Percentiles rank a stretch among this genome's conserved stretches.
phyloP scores from a whole-genome alignment of 2,797 vertebrate genomes.

The Numenius phaeopus region DNA sequence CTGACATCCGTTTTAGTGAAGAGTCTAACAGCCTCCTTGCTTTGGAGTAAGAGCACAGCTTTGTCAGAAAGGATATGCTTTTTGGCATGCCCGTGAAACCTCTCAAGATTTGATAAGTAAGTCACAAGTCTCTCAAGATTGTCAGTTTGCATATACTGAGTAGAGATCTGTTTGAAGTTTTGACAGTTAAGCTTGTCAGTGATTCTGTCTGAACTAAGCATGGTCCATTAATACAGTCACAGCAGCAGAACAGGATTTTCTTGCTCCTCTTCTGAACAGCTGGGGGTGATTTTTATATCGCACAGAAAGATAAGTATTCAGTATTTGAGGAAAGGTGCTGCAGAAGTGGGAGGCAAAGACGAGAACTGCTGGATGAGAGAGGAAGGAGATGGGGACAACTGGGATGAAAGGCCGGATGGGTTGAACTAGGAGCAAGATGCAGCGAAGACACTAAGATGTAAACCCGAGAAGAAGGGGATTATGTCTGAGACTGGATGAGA shows the following conservation, averaged over 20 bases:
- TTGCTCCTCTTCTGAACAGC: not conserved
- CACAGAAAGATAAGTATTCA: not conserved
- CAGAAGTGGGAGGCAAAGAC: not conserved
- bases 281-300: not conserved
- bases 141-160: not conserved
- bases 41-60: not conserved
- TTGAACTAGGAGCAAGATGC: not conserved
- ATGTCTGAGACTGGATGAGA: not conserved
- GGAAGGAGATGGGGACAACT: not conserved
- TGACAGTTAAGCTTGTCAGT: not conserved
- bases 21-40: not conserved
- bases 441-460: not conserved
- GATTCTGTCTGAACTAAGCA: not conserved
- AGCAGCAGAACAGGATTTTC: conserved; percentile 22
- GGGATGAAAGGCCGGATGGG: not conserved
- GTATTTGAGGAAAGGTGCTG: not conserved
- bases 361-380: not conserved
- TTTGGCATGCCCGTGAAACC: not conserved
- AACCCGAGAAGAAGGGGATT: not conserved
- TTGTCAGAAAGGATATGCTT: not conserved
- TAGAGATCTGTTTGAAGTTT: not conserved
- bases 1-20: not conserved
- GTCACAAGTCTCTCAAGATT: not conserved
- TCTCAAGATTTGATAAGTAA: not conserved
- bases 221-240: not conserved